phyloP scores from a whole-genome alignment of 1,140 invertebrate species.

The Wiebesia pumilae region DNA sequence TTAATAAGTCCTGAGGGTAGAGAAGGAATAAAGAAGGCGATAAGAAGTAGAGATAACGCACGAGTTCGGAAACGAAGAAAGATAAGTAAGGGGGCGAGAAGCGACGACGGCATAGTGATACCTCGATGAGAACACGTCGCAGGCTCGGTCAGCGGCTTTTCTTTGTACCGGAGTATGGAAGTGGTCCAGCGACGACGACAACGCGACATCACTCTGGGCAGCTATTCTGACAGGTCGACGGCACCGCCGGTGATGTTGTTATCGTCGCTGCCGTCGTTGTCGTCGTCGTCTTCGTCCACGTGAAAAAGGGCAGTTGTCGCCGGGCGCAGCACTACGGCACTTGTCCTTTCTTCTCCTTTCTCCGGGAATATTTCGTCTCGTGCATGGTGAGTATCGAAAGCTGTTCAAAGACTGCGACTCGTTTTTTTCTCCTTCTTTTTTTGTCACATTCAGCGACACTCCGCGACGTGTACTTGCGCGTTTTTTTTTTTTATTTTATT shows the following conservation, averaged over 20 bases:
- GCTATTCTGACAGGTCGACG: conserved; percentile 30
- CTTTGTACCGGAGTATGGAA: not conserved
- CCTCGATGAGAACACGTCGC: conserved; percentile 35
- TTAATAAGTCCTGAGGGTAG: not conserved
- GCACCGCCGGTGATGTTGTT: conserved; percentile 7
- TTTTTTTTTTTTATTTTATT: not conserved
- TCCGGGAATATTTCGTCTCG: conserved; percentile 8
- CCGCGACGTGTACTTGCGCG: not conserved
- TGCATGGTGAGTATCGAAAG: conserved; percentile 56
- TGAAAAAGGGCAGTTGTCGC: conserved; percentile 12
- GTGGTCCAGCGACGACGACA: not conserved
- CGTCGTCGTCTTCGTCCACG: conserved; percentile 3
- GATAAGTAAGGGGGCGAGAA: not conserved
- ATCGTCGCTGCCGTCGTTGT: not conserved
- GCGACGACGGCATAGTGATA: not conserved
- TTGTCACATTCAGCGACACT: not conserved
- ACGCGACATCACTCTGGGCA: no score
- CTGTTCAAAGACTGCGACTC: no score
- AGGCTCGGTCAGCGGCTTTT: not conserved
- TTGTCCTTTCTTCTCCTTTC: not conserved
- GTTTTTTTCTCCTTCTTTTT: not conserved
- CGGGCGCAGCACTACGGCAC: not conserved
- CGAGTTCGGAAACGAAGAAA: not conserved
- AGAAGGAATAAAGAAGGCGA: not conserved
- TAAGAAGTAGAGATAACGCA: conserved; percentile 22